phyloP scores from a whole-genome alignment of 1,140 invertebrate species.

The Camponotus pennsylvanicus region DNA sequence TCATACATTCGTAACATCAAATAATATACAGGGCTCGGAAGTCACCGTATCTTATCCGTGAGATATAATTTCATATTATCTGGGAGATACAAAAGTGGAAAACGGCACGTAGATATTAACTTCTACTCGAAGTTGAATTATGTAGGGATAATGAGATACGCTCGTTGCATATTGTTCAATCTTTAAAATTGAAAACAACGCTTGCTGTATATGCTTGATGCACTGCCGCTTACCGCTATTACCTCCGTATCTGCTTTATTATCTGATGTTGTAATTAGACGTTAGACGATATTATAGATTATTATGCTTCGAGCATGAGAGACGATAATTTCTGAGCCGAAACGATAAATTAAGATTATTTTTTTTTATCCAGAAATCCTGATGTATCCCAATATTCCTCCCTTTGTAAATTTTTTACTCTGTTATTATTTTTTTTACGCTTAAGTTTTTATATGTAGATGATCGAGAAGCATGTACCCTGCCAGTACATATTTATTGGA shows the following conservation, averaged over 20 bases:
- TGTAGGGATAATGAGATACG: not conserved
- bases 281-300: not conserved
- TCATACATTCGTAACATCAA: not conserved
- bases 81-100: not conserved
- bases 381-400: constrained; percentile 1
- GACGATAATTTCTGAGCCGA: constrained; percentile 34
- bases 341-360: constrained; percentile 24
- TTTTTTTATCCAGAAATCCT: constrained; percentile 33
- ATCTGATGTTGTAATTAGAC: constrained; percentile 35
- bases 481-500: constrained; percentile 40
- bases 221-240: constrained; percentile 24
- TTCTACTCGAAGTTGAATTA: constrained; percentile 21
- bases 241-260: constrained; percentile 34
- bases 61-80: constrained; percentile 16
- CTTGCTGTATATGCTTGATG: constrained; percentile 50
- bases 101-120: not conserved
- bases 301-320: constrained; percentile 11
- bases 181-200: constrained; percentile 32
- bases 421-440: constrained; percentile 49
- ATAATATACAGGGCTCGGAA: constrained; percentile 1
- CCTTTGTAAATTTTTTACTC: constrained; percentile 53
- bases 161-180: constrained; percentile 27
- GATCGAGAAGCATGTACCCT: constrained; percentile 64
- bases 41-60: not conserved
- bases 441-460: constrained; percentile 58